These are phyloP conservation scores for Mechanitis messenoides DNA, from an alignment of 2,888 invertebrate species.

Conservation along the genomic window DNA sequence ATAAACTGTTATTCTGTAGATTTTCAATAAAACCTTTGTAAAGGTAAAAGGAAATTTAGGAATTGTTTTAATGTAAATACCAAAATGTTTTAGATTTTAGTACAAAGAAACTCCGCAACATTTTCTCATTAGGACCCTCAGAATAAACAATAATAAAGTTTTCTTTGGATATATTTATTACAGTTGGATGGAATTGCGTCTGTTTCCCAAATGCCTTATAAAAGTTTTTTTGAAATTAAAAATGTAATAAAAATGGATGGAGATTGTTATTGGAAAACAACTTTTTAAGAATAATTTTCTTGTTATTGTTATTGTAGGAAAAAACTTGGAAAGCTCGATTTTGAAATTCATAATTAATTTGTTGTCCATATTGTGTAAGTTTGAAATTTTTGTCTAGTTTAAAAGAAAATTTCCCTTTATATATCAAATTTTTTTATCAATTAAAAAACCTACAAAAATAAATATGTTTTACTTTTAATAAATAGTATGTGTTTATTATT, in stretches of 20 bases:
- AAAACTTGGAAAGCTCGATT: no score
- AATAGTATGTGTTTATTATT: no score
- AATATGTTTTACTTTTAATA: no score
- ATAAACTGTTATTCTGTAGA: no score
- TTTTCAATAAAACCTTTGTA: no score
- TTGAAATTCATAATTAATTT: background rate
- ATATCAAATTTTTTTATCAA: no score
- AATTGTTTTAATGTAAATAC: slow-evolving; percentile 13
- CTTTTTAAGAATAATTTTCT: background rate
- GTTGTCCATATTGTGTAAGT: background rate
- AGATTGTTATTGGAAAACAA: slow-evolving; percentile 1
- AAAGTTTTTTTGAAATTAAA: slow-evolving; percentile 16
- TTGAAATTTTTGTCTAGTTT: no score
- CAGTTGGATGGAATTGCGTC: slow-evolving; percentile 12
- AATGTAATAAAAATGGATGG: slow-evolving; percentile 14
- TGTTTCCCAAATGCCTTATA: slow-evolving; percentile 7
- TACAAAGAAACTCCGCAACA: slow-evolving; percentile 16
- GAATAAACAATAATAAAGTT: slow-evolving; percentile 19
- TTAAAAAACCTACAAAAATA: no score
- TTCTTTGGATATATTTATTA: slow-evolving; percentile 17
- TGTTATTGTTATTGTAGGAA: slow-evolving; percentile 1
- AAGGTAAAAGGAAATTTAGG: background rate
- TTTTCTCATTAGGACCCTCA: slow-evolving; percentile 19
- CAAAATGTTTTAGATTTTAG: slow-evolving; percentile 8
- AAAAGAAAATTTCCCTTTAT: no score